Conservation (phyloP, 2,888 invertebrate genomes). For the Cecidostiba fungosa region DNA sequence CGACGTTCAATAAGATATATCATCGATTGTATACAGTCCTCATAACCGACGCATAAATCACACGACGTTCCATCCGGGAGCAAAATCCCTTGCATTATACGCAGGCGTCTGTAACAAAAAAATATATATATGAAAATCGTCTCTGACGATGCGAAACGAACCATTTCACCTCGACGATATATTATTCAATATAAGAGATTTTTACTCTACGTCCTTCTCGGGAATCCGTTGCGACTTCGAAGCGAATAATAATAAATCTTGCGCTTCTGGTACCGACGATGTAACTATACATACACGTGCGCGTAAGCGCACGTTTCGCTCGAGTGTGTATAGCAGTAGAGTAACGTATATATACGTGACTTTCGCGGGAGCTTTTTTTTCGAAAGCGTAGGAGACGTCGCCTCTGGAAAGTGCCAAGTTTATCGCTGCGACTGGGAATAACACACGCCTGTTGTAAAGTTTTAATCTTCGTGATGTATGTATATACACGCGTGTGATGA, state of each 20-base stretch:
- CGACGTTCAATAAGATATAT: constrained; percentile 18
- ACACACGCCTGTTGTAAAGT: background rate
- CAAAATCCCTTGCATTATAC: background rate
- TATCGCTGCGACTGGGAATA: background rate
- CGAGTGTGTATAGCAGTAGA: background rate
- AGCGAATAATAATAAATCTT: constrained; percentile 16
- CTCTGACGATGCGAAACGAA: background rate
- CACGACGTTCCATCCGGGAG: background rate
- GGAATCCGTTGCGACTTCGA: background rate
- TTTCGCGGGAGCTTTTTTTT: constrained; percentile 15
- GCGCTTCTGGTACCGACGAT: background rate
- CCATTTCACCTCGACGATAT: background rate
- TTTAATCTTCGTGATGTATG: background rate
- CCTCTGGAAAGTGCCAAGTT: constrained; percentile 13
- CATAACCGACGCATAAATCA: constrained; percentile 28
- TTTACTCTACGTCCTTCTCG: background rate
- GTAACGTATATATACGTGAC: background rate
- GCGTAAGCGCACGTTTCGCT: background rate
- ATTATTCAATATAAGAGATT: background rate
- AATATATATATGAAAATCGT: background rate
- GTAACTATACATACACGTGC: background rate
- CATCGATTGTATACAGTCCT: background rate
- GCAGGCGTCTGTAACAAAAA: background rate
- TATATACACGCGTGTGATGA: background rate
- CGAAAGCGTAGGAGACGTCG: constrained; percentile 13